phyloP scores from a whole-genome alignment of 2,888 invertebrate genomes.

The Eristalinus aeneus region DNA sequence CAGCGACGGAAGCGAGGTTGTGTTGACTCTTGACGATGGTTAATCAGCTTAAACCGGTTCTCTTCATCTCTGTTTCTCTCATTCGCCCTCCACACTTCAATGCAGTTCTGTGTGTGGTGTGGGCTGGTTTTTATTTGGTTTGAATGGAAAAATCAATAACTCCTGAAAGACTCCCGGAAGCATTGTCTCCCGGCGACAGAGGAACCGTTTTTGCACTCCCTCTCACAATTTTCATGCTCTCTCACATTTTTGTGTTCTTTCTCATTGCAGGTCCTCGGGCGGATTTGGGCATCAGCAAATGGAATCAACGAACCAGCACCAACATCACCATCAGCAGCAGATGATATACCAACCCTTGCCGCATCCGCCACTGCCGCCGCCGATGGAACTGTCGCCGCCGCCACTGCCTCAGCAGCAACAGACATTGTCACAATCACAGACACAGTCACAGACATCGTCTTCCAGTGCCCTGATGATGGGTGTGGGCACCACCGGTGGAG shows the following conservation, averaged over 20 bases:
- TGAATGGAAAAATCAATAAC: neutral
- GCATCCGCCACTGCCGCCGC: slow-evolving; percentile 20
- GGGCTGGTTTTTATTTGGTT: too few species aligned
- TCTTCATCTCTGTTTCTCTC: neutral
- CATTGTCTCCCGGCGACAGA: slow-evolving; percentile 5
- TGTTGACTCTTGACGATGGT: neutral
- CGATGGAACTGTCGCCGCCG: slow-evolving; percentile 48
- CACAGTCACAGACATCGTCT: slow-evolving; percentile 61
- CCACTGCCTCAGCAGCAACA: slow-evolving; percentile 60
- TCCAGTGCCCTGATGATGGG: slow-evolving; percentile 61
- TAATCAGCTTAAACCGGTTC: neutral
- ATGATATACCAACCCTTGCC: slow-evolving; percentile 43
- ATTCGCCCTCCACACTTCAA: too few species aligned
- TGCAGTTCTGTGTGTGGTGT: neutral
- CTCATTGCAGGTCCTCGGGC: slow-evolving; percentile 51
- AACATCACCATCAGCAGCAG: slow-evolving; percentile 65
- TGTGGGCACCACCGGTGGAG: slow-evolving; percentile 38
- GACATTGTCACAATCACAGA: neutral
- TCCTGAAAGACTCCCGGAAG: neutral
- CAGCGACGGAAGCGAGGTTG: slow-evolving; percentile 19
- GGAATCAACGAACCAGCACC: slow-evolving; percentile 63
- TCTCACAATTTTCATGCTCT: slow-evolving; percentile 12
- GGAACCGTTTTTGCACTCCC: slow-evolving; percentile 30
- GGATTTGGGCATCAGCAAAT: slow-evolving; percentile 70
- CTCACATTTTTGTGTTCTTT: slow-evolving; percentile 25